Evolutionary conservation across 2,797 vertebrate species (phyloP).

Genomic region (Sus cebifrons): DNA sequence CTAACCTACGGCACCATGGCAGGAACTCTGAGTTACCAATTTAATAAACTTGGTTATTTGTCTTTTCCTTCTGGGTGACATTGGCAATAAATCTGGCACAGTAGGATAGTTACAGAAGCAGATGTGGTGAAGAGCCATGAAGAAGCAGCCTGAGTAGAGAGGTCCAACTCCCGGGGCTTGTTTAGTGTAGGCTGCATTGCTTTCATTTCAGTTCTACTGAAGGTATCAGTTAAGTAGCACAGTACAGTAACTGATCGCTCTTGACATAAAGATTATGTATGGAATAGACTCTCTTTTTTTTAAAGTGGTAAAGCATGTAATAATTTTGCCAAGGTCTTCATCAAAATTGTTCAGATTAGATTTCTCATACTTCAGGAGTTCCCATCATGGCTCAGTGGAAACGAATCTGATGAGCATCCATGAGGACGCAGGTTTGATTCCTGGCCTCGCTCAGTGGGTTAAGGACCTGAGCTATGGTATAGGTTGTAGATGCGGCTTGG

Average conservation of each 20-base stretch:
- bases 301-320: background rate
- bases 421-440: no score
- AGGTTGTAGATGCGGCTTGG: no score
- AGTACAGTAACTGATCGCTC: background rate
- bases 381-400: no score
- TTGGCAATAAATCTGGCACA: background rate
- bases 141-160: background rate
- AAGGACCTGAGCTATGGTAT: no score
- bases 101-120: background rate
- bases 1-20: no score
- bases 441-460: no score
- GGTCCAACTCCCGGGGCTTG: background rate
- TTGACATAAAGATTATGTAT: background rate
- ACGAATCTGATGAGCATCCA: no score
- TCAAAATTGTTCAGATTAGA: slow-evolving; percentile 33
- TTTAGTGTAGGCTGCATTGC: background rate
- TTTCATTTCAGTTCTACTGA: background rate
- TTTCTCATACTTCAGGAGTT: slow-evolving; percentile 4
- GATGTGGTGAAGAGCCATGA: background rate
- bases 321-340: background rate
- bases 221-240: background rate
- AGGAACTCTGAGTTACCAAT: no score
- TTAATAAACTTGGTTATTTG: background rate
- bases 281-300: background rate
- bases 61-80: background rate